Evolutionary conservation across 2,888 invertebrate species (phyloP), one percentile per base, ranked within the genome.

Genomic region (Notodonta ziczac): DNA sequence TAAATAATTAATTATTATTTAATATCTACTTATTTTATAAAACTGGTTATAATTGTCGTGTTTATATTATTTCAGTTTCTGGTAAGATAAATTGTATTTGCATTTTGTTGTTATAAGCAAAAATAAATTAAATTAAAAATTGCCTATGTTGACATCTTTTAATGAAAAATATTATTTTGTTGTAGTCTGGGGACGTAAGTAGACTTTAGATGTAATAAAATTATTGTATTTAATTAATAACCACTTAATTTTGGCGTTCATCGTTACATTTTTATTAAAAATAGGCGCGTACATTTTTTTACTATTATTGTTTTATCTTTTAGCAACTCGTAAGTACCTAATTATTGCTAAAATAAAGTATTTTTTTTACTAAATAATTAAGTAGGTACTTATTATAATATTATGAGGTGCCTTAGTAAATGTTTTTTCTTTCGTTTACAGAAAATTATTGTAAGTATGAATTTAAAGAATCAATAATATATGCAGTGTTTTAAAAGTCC

Each of bases 101-200:
- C 5, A 14, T 48, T n/a, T 48, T 48, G 42, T 9, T 42, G 35
- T 35, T 35, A 35, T 6, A 35, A 35, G 35, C 35, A 35, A 42
- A 42, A 10, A 42, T 24, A 10, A 10, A 10, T 10, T 10, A 42
- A 4, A 10, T 42, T 42, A 42, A 42, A 5, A 6, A 35, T 42
- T 24, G 24, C 24, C 24, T 24, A 2, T 2, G 24, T 24, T 24
- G 24, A 24, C 2, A 24, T 24, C 24, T 24, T 24, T 24, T 24
- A 24, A 24, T 24, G 24, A 24, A 24, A 24, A 46, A 46, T 46
- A 46, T 46, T n/a, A 5, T n/a, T 46, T 32, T 52, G 32, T 32
- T 24, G 0, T 35, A 52, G 52, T 52, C 52, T 2, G 52, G 52
- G 6, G 52, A 52, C 51, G 51, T 52, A 52, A 52, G 52, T 35